A percentile compares a stretch with the other conserved stretches of the same genome.
phyloP scores from a whole-genome alignment of 2,888 invertebrate species.

The Unio pictorum region DNA sequence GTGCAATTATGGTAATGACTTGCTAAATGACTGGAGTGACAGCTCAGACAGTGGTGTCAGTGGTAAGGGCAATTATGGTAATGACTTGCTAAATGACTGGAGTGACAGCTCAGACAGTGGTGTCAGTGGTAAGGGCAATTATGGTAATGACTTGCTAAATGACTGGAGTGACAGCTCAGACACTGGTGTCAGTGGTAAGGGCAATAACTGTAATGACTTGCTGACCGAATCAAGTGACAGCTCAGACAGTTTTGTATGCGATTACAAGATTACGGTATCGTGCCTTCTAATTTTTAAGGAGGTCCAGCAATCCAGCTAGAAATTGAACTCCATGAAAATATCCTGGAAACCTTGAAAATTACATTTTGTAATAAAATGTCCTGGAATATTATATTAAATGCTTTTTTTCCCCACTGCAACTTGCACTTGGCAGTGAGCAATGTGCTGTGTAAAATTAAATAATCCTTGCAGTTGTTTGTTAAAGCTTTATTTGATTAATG shows the following conservation, averaged over 20 bases:
- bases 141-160: slow-evolving; percentile 11
- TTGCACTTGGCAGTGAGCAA: too few relatives aligned
- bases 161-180: slow-evolving; percentile 56
- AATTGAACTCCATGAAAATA: too few relatives aligned
- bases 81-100: slow-evolving; percentile 32
- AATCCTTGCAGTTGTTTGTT: too few relatives aligned
- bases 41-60: slow-evolving; percentile 56
- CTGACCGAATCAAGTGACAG: slow-evolving; percentile 52
- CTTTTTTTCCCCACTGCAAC: too few relatives aligned
- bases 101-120: slow-evolving; percentile 59
- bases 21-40: slow-evolving; percentile 48
- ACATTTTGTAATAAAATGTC: too few relatives aligned
- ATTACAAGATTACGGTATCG: background rate
- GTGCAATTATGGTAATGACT: background rate
- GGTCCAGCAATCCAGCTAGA: too few relatives aligned
- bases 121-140: slow-evolving; percentile 30
- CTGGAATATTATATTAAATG: too few relatives aligned
- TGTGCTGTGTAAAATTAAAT: too few relatives aligned
- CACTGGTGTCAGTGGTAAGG: slow-evolving; percentile 48
- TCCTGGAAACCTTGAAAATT: too few relatives aligned
- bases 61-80: slow-evolving; percentile 14
- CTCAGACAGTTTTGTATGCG: slow-evolving; percentile 53
- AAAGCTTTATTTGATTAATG: too few relatives aligned
- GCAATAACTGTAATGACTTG: too few relatives aligned
- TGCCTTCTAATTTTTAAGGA: too few relatives aligned